These are phyloP conservation scores for Melanocharis versteri DNA, from an alignment of 2,113 vertebrate species.

Conservation along the genomic window DNA sequence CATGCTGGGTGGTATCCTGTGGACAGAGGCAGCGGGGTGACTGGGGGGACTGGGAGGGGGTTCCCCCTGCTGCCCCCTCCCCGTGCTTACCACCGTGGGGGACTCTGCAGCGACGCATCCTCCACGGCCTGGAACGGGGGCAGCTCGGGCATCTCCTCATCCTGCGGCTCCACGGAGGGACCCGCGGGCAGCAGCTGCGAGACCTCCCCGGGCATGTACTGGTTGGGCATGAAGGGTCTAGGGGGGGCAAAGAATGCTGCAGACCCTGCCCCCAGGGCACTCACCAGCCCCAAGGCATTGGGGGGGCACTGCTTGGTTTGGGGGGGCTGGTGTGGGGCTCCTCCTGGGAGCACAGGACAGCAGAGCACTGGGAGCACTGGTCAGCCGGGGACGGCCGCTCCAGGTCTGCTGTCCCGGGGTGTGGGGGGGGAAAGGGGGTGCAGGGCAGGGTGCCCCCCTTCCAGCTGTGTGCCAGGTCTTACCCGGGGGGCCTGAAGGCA, in stretches of 20 bases:
- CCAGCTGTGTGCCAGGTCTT: background rate
- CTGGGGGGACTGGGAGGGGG: accelerated
- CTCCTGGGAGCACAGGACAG: background rate
- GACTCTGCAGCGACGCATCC: background rate
- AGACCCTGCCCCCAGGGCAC: background rate
- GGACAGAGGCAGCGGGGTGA: background rate
- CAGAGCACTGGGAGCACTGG: background rate
- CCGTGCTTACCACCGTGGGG: background rate
- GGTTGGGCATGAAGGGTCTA: slow-evolving; percentile 17
- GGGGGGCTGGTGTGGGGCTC: background rate
- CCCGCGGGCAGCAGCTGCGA: background rate
- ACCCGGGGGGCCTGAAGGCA: background rate
- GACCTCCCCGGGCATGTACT: background rate
- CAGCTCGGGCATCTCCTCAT: slow-evolving; percentile 26
- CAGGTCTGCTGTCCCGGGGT: accelerated
- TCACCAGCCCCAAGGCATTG: background rate
- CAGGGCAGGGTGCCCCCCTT: background rate
- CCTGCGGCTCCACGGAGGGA: background rate
- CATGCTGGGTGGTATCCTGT: background rate
- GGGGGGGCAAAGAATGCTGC: background rate
- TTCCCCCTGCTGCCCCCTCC: no score
- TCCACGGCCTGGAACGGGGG: accelerated
- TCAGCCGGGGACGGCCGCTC: background rate
- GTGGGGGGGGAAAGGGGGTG: accelerated
- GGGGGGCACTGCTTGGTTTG: no score